Evolutionary conservation across 2,797 vertebrate species (phyloP).

Genomic region (Scolopax bukidnonensis): DNA sequence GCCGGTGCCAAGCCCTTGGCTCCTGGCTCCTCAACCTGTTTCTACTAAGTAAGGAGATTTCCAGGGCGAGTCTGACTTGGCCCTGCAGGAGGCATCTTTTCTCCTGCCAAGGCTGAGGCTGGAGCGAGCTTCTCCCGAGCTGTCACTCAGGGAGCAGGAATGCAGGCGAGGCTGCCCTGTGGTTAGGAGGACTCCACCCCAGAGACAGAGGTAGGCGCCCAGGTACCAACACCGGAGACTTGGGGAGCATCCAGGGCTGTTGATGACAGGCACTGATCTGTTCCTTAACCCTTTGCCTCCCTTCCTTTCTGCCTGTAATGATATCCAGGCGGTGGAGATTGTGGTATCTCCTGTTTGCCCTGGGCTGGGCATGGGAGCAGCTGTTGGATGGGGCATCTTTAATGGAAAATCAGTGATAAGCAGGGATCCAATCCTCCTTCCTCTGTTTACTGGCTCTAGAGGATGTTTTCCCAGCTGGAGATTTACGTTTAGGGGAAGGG

Average conservation of each 20-base stretch:
- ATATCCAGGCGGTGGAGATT: accelerated
- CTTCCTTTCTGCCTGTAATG: neutral
- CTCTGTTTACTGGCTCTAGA: neutral
- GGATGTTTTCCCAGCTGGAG: neutral
- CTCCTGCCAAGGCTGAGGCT: slow-evolving; percentile 10
- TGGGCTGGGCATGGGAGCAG: neutral
- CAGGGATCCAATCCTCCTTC: neutral
- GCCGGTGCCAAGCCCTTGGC: slow-evolving; percentile 39
- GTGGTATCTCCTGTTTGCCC: neutral
- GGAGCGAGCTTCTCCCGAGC: neutral
- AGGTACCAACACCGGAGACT: slow-evolving; percentile 76
- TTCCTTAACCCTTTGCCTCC: slow-evolving; percentile 25
- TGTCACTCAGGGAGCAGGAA: slow-evolving; percentile 81
- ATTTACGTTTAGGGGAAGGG: neutral
- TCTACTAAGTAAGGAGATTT: slow-evolving; percentile 57
- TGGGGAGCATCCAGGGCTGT: slow-evolving; percentile 71
- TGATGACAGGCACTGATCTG: slow-evolving; percentile 67
- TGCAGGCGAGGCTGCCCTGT: slow-evolving; percentile 82
- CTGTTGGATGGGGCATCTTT: neutral
- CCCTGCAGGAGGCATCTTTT: slow-evolving; percentile 57
- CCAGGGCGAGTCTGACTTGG: slow-evolving; percentile 41
- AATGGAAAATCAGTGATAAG: neutral
- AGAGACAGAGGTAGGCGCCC: slow-evolving; percentile 76
- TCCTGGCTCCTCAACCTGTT: slow-evolving; percentile 28
- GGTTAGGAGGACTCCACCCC: slow-evolving; percentile 77